Evolutionary conservation across 1,140 invertebrate genomes (phyloP), one percentile per base, ranked within the genome.

Genomic region (Lanistes nyassanus): DNA sequence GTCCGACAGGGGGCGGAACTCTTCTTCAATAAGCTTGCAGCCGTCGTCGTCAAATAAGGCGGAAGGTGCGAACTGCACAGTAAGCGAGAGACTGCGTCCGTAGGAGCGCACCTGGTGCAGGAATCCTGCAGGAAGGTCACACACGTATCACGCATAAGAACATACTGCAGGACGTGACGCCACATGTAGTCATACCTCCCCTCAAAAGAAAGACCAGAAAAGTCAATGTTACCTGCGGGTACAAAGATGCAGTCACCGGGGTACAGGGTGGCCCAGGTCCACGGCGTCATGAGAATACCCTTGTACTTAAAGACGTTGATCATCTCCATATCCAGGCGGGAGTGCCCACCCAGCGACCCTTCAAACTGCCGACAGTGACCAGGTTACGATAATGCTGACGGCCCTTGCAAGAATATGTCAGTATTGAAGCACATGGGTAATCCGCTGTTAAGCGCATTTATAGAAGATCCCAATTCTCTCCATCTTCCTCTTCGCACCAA

Each of bases 181-280:
- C 16, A 16, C 16, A 21, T 34, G 26, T 7, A 29, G 5, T 67
- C 34, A 68, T 19, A 37, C 16, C 26, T 0, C 2, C 29, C 16
- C 21, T n/a, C 19, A 19, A 26, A 19, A n/a, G 0, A 66, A 29
- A 31, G 29, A 21, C 36, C 64, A 23, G 26, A n/a, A 37, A 29
- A 29, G 42, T 16, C 42, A 9, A 16, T 13, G 42, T 21, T 81
- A 89, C 88, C 85, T 70, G 87, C 85, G 19, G 88, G 89, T n/a
- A 89, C 82, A 71, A 85, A 84, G 13, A 90, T 83, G 79, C 89
- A 90, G 69, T 90, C 88, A 13, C 89, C 88, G 42, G 81, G 79
- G 39, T 75, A 67, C 3, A 90, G 69, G 9, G 88, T 88, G 21
- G 84, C 80, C 80, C 83, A 88, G 7, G 71, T 83, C 89, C 89